Evolutionary conservation across 2,797 vertebrate species (phyloP).

Genomic region (Tamandua tetradactyla): DNA sequence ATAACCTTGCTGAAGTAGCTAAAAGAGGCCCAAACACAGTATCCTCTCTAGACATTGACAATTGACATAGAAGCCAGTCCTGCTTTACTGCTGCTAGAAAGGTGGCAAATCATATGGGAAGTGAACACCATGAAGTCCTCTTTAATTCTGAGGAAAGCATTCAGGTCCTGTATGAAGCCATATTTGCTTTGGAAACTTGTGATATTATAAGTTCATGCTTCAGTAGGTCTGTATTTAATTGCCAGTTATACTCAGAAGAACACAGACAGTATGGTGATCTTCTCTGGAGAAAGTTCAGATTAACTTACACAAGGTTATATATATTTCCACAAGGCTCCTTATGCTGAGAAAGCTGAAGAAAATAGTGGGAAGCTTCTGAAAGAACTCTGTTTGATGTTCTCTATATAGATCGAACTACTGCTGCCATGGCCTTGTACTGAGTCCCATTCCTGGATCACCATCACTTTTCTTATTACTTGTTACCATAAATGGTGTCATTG

Average conservation of each 20-base stretch:
- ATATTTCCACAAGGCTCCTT: conserved; percentile 96
- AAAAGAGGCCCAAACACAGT: conserved; percentile 89
- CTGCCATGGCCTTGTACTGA: conserved; percentile 94
- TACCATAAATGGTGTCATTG: conserved; percentile 92
- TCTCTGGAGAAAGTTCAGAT: conserved; percentile 96
- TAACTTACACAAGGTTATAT: conserved; percentile 96
- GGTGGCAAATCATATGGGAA: conserved; percentile 93
- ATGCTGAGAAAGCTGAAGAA: conserved; percentile 88
- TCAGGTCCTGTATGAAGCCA: conserved; percentile 80
- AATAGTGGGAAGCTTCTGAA: conserved; percentile 93
- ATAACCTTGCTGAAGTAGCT: conserved; percentile 91
- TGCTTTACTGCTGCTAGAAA: conserved; percentile 93
- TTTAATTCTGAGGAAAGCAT: conserved; percentile 79
- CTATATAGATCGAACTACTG: conserved; percentile 93
- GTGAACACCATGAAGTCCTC: conserved; percentile 94
- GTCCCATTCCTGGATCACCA: conserved; percentile 97
- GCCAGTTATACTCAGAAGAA: conserved; percentile 95
- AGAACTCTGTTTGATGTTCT: conserved; percentile 95
- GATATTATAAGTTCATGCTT: conserved; percentile 84
- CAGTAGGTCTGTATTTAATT: conserved; percentile 94
- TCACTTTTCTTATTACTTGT: conserved; percentile 94
- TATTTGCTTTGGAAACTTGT: conserved; percentile 93
- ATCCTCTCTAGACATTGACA: conserved; percentile 94
- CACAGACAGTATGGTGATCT: conserved; percentile 95
- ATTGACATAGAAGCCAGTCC: conserved; percentile 95